A percentile compares a stretch with the other conserved stretches of the same genome.
Conservation (phyloP, 2,888 invertebrate genomes). For the Aspidapion aeneum region DNA sequence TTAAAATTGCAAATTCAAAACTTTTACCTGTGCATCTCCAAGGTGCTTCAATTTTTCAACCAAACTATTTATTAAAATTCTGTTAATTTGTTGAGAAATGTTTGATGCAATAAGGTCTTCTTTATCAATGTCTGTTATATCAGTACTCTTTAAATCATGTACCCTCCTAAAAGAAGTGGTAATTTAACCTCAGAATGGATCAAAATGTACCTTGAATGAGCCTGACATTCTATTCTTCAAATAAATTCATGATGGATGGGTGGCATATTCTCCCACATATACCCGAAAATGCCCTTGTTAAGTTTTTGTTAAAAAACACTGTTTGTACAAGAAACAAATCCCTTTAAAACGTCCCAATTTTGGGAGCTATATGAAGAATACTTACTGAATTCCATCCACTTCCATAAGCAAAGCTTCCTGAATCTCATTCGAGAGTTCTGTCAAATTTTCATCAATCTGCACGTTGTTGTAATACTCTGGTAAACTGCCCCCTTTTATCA, state of each 20-base stretch:
- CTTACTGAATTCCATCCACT: conserved; percentile 54
- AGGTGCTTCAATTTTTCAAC: conserved; percentile 60
- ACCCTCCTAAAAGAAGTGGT: conserved; percentile 39
- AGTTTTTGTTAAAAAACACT: too few species aligned
- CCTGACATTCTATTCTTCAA: too few species aligned
- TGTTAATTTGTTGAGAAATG: conserved; percentile 66
- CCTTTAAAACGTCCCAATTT: too few species aligned
- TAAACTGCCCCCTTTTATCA: conserved; percentile 57
- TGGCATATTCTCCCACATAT: too few species aligned
- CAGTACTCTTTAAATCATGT: conserved; percentile 35
- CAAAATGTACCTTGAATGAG: too few species aligned
- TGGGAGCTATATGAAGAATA: conserved; percentile 7
- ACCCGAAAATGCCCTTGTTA: too few species aligned
- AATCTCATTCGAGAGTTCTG: conserved; percentile 53
- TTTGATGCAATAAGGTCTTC: conserved; percentile 52
- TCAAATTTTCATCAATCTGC: conserved; percentile 46
- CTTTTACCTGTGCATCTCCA: conserved; percentile 55
- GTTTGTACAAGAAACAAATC: too few species aligned
- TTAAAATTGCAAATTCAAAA: neutral
- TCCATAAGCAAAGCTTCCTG: conserved; percentile 66
- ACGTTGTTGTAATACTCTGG: conserved; percentile 55
- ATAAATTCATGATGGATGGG: too few species aligned
- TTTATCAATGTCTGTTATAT: conserved; percentile 36
- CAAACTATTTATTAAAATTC: conserved; percentile 60
- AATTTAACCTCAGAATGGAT: too few species aligned